Percentiles rank a stretch among this genome's conserved stretches.
Evolutionary conservation across 2,888 invertebrate species (phyloP).

Genomic region (Pyrrhia umbra): DNA sequence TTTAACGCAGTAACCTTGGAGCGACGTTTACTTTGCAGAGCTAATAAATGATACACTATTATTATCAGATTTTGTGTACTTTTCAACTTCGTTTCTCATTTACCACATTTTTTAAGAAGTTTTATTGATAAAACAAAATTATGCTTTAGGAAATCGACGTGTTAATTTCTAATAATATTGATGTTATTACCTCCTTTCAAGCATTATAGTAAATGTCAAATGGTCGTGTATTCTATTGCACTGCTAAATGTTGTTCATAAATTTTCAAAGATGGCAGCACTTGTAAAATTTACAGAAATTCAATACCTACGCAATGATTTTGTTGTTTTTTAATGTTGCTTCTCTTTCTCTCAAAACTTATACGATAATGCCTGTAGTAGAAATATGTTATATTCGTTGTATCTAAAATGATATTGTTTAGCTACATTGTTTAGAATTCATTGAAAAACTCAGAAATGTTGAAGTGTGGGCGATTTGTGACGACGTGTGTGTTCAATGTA

Average conservation of each 20-base stretch:
- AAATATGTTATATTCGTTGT: conserved; percentile 50
- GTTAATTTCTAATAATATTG: neutral
- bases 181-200: conserved; percentile 71
- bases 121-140: neutral
- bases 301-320: conserved; percentile 73
- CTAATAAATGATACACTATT: conserved; percentile 5
- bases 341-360: conserved; percentile 76
- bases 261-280: conserved; percentile 80
- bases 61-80: neutral
- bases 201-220: conserved; percentile 69
- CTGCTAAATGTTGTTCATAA: conserved; percentile 39
- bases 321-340: conserved; percentile 75
- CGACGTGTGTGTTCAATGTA: conserved; percentile 72
- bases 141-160: neutral
- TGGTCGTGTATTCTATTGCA: conserved; percentile 48
- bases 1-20: conserved; percentile 75
- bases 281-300: conserved; percentile 76
- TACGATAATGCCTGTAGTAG: conserved; percentile 51
- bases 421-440: conserved; percentile 44
- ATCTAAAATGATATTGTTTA: conserved; percentile 55
- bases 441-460: conserved; percentile 66
- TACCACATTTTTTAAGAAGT: neutral
- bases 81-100: neutral
- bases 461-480: conserved; percentile 69
- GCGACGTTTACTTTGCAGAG: conserved; percentile 60